A percentile compares a stretch with the other conserved stretches of the same genome.
Evolutionary conservation across 2,888 invertebrate genomes (phyloP).

Genomic region (Spatulosminthurus flaviceps): DNA sequence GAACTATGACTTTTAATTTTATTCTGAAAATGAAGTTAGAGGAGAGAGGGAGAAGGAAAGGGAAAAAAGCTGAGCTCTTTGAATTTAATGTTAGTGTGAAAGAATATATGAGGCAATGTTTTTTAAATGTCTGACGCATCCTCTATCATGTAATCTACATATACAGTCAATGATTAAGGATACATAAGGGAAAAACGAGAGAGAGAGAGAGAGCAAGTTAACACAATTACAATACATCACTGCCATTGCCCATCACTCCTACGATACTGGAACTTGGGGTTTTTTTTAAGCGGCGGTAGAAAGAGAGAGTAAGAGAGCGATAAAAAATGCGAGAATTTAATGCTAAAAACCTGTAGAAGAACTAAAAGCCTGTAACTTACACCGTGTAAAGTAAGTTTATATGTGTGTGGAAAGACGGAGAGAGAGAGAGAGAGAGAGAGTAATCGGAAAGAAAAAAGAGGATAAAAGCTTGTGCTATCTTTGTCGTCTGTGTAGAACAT

Average conservation of each 20-base stretch:
- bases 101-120: background rate
- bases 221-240: constrained; percentile 14
- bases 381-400: too few relatives aligned
- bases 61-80: too few relatives aligned
- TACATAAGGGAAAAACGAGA: background rate
- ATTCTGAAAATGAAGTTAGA: too few relatives aligned
- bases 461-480: background rate
- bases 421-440: background rate
- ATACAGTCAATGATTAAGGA: background rate
- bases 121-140: background rate
- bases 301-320: background rate
- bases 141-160: background rate
- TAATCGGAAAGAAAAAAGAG: too few relatives aligned
- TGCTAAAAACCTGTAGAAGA: background rate
- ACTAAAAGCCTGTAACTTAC: background rate
- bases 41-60: too few relatives aligned
- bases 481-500: background rate
- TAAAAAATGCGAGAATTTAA: constrained; percentile 3
- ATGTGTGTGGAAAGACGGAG: background rate
- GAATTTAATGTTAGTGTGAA: background rate
- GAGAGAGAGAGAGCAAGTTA: background rate
- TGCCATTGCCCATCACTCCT: constrained; percentile 2
- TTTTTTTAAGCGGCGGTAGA: too few relatives aligned
- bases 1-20: too few relatives aligned
- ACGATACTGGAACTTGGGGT: background rate